These are phyloP conservation scores for Tethya wilhelma DNA, from an alignment of 37 sponge, comb jelly and placozoan genomes.

Conservation along the genomic window DNA sequence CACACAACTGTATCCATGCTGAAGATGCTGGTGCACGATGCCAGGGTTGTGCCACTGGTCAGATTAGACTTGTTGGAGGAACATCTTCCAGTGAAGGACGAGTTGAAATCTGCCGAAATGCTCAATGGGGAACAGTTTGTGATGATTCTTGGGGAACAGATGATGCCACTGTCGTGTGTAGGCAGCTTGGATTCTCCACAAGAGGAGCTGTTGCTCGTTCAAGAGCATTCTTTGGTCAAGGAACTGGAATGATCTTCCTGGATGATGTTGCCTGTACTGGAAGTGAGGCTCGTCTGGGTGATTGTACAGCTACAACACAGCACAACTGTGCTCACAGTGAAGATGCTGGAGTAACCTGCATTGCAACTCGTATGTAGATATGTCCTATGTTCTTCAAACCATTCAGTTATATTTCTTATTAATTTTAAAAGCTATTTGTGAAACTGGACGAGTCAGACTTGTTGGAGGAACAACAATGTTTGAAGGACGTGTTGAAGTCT, in stretches of 20 bases:
- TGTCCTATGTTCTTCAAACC: neutral
- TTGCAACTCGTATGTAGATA: neutral
- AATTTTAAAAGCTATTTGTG: conserved; percentile 1
- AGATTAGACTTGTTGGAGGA: conserved; percentile 9
- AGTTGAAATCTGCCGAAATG: neutral
- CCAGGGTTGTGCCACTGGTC: conserved; percentile 6
- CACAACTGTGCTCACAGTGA: neutral
- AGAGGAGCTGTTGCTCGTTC: neutral
- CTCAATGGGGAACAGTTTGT: conserved; percentile 8
- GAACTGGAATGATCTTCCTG: conserved; percentile 15
- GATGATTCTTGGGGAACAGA: neutral
- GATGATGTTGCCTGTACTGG: conserved; percentile 9
- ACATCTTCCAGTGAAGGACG: neutral
- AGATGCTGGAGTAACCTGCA: conserved; percentile 12
- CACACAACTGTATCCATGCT: conserved; percentile 1
- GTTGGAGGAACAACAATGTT: conserved; percentile 15
- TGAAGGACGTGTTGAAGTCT: conserved; percentile 44
- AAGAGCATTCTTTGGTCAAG: conserved; percentile 10
- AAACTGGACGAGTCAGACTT: conserved; percentile 19
- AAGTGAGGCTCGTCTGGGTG: neutral
- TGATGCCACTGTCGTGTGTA: conserved; percentile 8
- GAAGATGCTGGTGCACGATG: conserved; percentile 14
- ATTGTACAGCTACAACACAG: neutral
- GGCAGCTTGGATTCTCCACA: conserved; percentile 10
- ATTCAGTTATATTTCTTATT: neutral